phyloP scores from a whole-genome alignment of 1,140 invertebrate genomes.

The Brachionus koreanus region DNA sequence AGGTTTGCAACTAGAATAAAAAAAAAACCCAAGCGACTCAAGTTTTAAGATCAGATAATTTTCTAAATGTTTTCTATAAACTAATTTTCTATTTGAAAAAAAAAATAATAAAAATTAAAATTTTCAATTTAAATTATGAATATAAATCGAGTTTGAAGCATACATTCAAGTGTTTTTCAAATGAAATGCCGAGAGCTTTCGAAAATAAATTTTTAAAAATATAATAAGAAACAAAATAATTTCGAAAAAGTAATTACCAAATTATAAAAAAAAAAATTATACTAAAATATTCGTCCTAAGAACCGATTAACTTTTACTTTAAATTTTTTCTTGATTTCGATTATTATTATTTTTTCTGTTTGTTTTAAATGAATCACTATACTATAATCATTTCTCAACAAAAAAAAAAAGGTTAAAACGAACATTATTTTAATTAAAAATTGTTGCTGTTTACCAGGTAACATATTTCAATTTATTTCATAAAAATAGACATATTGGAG shows the following conservation, averaged over 20 bases:
- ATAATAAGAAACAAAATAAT: conserved; percentile 6
- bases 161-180: conserved; percentile 8
- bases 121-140: not conserved
- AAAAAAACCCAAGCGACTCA: not conserved
- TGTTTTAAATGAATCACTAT: not conserved
- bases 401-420: not conserved
- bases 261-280: not conserved
- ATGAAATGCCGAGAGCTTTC: not conserved
- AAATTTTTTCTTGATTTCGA: too few relatives aligned
- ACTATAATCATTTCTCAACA: not conserved
- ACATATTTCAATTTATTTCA: not conserved
- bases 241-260: not conserved
- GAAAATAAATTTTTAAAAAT: not conserved
- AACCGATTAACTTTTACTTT: not conserved
- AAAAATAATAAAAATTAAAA: not conserved
- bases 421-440: not conserved
- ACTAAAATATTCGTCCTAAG: not conserved
- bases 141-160: conserved; percentile 1
- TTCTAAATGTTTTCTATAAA: not conserved
- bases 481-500: not conserved
- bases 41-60: not conserved
- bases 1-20: not conserved
- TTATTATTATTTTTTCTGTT: not conserved
- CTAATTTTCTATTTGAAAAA: not conserved
- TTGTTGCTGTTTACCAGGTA: not conserved